Conservation (phyloP, 2,888 invertebrate genomes). For the Hanleya hanleyi region DNA sequence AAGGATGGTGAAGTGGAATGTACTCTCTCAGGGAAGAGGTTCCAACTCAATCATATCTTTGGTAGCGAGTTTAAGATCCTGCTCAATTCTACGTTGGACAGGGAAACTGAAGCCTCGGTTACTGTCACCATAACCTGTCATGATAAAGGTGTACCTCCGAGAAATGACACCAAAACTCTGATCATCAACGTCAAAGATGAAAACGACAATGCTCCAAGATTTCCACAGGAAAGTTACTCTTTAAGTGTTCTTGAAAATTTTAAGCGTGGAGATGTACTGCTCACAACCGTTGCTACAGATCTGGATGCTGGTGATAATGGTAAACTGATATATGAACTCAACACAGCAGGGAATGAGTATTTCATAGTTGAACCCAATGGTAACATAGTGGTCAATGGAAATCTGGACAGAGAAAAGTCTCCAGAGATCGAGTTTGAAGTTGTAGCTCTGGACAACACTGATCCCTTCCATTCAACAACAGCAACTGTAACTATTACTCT, state of each 20-base stretch:
- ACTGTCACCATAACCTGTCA: background rate
- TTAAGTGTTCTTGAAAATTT: background rate
- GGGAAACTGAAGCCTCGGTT: background rate
- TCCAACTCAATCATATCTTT: background rate
- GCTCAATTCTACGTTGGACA: background rate
- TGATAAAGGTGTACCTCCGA: background rate
- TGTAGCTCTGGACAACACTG: background rate
- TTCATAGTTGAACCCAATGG: background rate
- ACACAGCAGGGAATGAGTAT: background rate
- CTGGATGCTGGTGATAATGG: background rate
- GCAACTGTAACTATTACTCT: background rate
- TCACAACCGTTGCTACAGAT: background rate
- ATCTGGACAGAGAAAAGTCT: constrained; percentile 9
- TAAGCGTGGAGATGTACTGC: background rate
- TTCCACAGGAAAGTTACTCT: background rate
- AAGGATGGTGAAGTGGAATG: background rate
- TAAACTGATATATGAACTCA: background rate
- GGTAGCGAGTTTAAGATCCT: constrained; percentile 4
- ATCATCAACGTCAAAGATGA: background rate
- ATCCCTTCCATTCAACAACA: background rate
- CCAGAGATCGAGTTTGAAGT: background rate
- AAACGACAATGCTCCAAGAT: background rate
- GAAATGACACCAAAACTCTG: background rate
- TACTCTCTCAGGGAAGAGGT: background rate
- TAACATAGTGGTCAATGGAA: background rate